These are phyloP conservation scores for Leptestheria dahalacensis DNA, from an alignment of 1,140 invertebrate genomes.

Conservation along the genomic window DNA sequence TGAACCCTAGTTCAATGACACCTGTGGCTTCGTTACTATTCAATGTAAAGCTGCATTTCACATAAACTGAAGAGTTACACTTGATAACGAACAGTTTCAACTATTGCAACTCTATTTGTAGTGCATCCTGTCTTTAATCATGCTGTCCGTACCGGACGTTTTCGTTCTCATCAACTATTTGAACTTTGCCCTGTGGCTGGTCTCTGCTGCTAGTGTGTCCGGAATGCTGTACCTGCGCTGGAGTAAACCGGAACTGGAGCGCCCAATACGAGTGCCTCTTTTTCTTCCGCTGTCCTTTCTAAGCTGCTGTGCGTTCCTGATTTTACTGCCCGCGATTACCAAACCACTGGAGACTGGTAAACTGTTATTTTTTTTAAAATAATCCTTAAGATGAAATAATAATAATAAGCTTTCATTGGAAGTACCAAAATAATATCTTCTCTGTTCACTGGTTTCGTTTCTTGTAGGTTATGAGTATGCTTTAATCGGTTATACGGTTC, in stretches of 20 bases:
- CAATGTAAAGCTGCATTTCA: slow-evolving; percentile 36
- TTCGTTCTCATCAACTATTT: slow-evolving; percentile 60
- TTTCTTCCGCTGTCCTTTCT: slow-evolving; percentile 38
- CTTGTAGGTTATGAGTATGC: too few relatives aligned
- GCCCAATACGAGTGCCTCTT: slow-evolving; percentile 63
- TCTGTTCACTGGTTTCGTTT: too few relatives aligned
- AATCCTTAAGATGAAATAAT: not conserved
- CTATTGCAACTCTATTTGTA: slow-evolving; percentile 28
- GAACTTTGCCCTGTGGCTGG: slow-evolving; percentile 63
- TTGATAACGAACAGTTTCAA: not conserved
- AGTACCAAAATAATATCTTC: too few relatives aligned
- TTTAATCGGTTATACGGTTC: too few relatives aligned
- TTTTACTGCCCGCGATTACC: slow-evolving; percentile 33
- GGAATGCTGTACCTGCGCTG: slow-evolving; percentile 62
- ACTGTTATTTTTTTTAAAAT: not conserved
- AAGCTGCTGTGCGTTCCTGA: slow-evolving; percentile 35
- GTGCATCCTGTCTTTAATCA: slow-evolving; percentile 51
- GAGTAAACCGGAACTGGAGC: slow-evolving; percentile 48
- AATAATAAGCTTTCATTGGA: not conserved
- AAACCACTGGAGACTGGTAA: slow-evolving; percentile 28
- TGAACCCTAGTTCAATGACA: slow-evolving; percentile 55
- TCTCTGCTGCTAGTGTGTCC: slow-evolving; percentile 52
- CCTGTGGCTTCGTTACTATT: slow-evolving; percentile 67
- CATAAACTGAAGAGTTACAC: not conserved
- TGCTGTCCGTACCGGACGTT: slow-evolving; percentile 53